Evolutionary conservation across 2,797 vertebrate genomes (phyloP).

Genomic region (Pristis pectinata): DNA sequence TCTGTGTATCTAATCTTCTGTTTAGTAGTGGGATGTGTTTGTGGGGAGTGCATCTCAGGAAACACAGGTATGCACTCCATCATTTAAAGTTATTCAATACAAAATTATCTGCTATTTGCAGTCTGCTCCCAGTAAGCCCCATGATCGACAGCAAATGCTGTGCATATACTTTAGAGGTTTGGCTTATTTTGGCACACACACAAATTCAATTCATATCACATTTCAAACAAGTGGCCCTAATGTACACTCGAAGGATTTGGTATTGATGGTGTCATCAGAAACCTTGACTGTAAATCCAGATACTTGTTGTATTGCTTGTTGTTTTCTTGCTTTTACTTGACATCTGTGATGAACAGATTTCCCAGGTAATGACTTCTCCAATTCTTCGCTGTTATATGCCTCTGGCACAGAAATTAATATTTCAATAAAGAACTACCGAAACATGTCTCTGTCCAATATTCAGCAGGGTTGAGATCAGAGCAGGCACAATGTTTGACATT

Average conservation of each 20-base stretch:
- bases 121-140: neutral
- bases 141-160: neutral
- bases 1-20: neutral
- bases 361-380: neutral
- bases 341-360: neutral
- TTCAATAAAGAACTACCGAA: neutral
- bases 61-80: neutral
- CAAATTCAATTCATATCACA: neutral
- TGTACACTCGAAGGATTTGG: neutral
- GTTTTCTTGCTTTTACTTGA: slow-evolving; percentile 10
- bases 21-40: neutral
- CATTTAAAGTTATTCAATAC: neutral
- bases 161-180: neutral
- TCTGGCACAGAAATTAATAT: neutral
- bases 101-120: neutral
- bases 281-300: neutral
- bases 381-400: neutral
- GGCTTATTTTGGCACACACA: neutral
- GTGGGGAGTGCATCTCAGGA: neutral
- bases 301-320: neutral
- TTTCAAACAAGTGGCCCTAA: neutral
- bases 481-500: neutral
- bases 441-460: neutral
- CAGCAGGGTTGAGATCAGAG: neutral
- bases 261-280: neutral